Evolutionary conservation across 2,113 vertebrate species (phyloP).

Genomic region (Lipophrys pholis): DNA sequence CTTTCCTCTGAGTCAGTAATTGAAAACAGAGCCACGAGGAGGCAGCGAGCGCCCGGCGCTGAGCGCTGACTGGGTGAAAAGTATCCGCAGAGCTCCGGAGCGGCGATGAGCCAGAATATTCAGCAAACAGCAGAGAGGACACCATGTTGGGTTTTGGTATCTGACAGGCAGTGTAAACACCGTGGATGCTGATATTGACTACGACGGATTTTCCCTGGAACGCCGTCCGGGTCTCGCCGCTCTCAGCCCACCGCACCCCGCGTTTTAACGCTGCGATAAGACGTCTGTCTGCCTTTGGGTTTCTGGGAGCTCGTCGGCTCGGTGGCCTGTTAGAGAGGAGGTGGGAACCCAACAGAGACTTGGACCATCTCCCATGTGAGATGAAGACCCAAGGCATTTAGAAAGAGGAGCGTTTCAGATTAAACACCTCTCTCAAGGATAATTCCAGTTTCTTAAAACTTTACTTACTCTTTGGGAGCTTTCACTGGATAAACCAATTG

Average conservation of each 20-base stretch:
- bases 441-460: neutral
- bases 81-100: neutral
- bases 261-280: constrained; percentile 72
- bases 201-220: constrained; percentile 35
- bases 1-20: constrained; percentile 55
- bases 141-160: neutral
- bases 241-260: constrained; percentile 30
- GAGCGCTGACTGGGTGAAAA: constrained; percentile 45
- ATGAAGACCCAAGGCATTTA: constrained; percentile 50
- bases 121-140: constrained; percentile 12
- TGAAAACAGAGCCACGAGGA: constrained; percentile 69
- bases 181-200: constrained; percentile 45
- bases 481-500: neutral
- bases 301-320: constrained; percentile 59
- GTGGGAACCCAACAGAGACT: constrained; percentile 22
- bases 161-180: constrained; percentile 38
- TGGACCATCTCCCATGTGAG: constrained; percentile 43
- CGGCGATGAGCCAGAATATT: constrained; percentile 39
- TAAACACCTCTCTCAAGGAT: constrained; percentile 34
- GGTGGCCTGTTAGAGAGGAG: constrained; percentile 42
- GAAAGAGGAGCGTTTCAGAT: constrained; percentile 23
- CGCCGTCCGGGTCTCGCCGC: constrained; percentile 23
- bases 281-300: constrained; percentile 69
- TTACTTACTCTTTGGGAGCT: neutral
- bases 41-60: constrained; percentile 9